Evolutionary conservation across 1,140 invertebrate species (phyloP), one percentile per base, ranked within the genome.

Genomic region (Trachelipus rathkii): DNA sequence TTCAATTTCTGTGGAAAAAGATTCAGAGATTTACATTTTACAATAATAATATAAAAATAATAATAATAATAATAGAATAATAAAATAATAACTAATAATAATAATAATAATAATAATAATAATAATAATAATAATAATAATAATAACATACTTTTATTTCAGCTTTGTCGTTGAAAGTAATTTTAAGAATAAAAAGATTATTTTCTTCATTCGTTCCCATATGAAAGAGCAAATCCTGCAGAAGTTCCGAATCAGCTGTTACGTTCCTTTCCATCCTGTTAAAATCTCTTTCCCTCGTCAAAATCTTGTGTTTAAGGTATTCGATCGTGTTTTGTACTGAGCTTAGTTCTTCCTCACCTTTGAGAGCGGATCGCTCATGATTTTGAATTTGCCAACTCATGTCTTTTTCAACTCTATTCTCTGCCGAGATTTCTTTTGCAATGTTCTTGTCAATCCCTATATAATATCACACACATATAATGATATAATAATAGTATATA

Each of bases 201-300:
- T 66, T 43, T n/a, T 75, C 69, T 0, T 75, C 73, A 19, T 68
- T 43, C 15, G 44, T 67, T 11, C 53, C 11, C 6, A 68, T n/a
- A 60, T 68, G 33, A 60, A 43, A 9, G 46, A 75, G 66, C 8
- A 75, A 33, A 13, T 67, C 73, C 19, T 75, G 60, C 5, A 75
- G 10, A 10, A 75, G 53, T 19, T 75, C 53, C 33, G 23, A 9
- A 45, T 75, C 60, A 11, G 23, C 60, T 4, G 21, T 67, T 33
- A 68, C 43, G 19, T 66, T 60, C 73, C 69, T 67, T 33, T 67
- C 24, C 60, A 75, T 44, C 33, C 43, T 68, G 13, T 44, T 44
- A 19, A 67, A 33, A 60, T 75, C 73, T 13, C 53, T 68, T 44
- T 75, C 73, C n/a, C 73, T 13, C 13, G n/a, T 66, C 23, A 75